A percentile compares a stretch with the other conserved stretches of the same genome.
Evolutionary conservation across 1,140 invertebrate species (phyloP).

Genomic region (Elymnias hypermnestra): DNA sequence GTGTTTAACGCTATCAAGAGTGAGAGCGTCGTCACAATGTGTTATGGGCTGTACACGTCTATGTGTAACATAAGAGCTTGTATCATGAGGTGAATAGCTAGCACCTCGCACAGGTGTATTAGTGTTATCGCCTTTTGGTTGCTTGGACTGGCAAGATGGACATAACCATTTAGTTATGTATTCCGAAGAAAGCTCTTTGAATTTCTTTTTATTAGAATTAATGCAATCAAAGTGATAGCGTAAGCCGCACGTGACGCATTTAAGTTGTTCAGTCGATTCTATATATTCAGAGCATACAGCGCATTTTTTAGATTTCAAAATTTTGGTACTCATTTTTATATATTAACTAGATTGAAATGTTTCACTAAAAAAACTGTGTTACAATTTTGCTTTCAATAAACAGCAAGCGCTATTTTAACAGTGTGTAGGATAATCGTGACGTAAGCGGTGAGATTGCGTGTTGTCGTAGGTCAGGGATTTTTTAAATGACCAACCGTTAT

Average conservation of each 20-base stretch:
- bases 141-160: slow-evolving; percentile 2
- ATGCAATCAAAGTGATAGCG: slow-evolving; percentile 9
- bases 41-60: too few species aligned
- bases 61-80: too few species aligned
- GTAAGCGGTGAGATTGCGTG: too few species aligned
- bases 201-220: too few species aligned
- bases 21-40: too few species aligned
- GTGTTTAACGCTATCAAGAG: too few species aligned
- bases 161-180: slow-evolving; percentile 9
- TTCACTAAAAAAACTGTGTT: neutral
- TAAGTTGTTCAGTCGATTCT: slow-evolving; percentile 1
- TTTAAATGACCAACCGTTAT: too few species aligned
- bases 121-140: slow-evolving; percentile 11
- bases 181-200: neutral
- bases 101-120: slow-evolving; percentile 2
- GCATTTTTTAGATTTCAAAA: slow-evolving; percentile 8
- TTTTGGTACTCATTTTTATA: neutral
- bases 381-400: neutral
- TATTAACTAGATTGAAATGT: neutral
- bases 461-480: too few species aligned
- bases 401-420: neutral
- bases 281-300: slow-evolving; percentile 3
- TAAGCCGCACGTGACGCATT: slow-evolving; percentile 3
- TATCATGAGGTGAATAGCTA: neutral
- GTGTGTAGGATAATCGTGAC: neutral